phyloP scores from a whole-genome alignment of 2,797 vertebrate species.

The Arctocebus calabarensis region DNA sequence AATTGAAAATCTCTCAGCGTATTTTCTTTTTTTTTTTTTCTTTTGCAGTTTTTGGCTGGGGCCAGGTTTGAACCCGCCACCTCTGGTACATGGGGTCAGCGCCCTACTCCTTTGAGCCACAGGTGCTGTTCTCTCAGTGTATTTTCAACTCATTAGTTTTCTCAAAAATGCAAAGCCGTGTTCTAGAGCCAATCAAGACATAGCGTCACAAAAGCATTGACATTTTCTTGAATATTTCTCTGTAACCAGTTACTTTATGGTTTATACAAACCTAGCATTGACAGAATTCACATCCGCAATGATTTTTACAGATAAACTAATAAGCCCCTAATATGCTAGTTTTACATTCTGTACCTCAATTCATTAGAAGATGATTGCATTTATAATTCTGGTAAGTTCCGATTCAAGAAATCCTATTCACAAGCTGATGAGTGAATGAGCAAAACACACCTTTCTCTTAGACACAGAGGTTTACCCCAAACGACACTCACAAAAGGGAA shows the following conservation, averaged over 20 bases:
- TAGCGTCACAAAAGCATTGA: neutral
- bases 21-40: neutral
- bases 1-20: neutral
- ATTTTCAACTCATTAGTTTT: neutral
- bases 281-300: slow-evolving; percentile 31
- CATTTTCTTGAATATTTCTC: neutral
- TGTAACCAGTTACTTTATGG: neutral
- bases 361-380: neutral
- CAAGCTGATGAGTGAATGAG: neutral
- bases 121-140: neutral
- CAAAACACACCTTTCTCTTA: neutral
- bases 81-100: too few species aligned
- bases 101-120: too few species aligned
- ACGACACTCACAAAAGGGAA: neutral
- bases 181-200: neutral
- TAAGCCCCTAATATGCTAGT: neutral
- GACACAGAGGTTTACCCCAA: neutral
- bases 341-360: neutral
- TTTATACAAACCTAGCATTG: neutral
- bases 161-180: neutral
- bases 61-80: too few species aligned
- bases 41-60: too few species aligned
- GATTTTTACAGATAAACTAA: slow-evolving; percentile 5
- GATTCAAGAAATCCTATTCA: neutral
- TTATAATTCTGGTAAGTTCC: slow-evolving; percentile 7